phyloP scores from a whole-genome alignment of 1,140 invertebrate species.

The Portunus trituberculatus region DNA sequence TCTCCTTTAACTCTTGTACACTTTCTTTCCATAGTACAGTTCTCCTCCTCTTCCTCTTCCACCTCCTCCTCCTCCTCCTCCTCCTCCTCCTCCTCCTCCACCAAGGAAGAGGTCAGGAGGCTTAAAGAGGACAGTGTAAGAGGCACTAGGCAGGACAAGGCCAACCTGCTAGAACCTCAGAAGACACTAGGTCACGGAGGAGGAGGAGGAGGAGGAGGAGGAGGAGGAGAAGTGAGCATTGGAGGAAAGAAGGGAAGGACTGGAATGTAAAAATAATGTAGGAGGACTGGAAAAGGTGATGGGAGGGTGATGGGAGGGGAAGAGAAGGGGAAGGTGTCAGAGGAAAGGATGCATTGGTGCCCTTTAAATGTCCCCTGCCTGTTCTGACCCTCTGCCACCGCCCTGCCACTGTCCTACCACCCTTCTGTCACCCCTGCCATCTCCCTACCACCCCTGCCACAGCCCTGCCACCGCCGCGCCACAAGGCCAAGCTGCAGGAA shows the following conservation, averaged over 20 bases:
- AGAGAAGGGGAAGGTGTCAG: background rate
- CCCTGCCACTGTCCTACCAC: no score
- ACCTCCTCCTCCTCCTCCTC: background rate
- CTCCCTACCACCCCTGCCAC: no score
- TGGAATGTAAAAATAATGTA: background rate
- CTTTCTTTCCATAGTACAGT: background rate
- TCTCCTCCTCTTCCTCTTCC: background rate
- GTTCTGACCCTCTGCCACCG: no score
- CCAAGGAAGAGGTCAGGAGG: conserved; percentile 7
- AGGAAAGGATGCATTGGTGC: no score
- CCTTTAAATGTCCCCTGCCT: no score
- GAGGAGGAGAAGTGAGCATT: background rate
- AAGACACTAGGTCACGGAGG: no score
- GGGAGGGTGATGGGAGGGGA: background rate
- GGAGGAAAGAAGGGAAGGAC: background rate
- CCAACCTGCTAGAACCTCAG: background rate
- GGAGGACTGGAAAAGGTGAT: background rate
- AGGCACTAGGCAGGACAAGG: background rate
- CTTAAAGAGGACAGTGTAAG: background rate
- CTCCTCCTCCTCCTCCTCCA: background rate
- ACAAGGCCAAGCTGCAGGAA: no score
- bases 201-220: no score
- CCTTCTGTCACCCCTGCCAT: no score
- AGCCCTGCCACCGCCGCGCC: no score
- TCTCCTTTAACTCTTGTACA: background rate